Percentiles rank a stretch among this genome's conserved stretches.
phyloP scores from a whole-genome alignment of 2,888 invertebrate genomes.

The Drosophila vallismaia region DNA sequence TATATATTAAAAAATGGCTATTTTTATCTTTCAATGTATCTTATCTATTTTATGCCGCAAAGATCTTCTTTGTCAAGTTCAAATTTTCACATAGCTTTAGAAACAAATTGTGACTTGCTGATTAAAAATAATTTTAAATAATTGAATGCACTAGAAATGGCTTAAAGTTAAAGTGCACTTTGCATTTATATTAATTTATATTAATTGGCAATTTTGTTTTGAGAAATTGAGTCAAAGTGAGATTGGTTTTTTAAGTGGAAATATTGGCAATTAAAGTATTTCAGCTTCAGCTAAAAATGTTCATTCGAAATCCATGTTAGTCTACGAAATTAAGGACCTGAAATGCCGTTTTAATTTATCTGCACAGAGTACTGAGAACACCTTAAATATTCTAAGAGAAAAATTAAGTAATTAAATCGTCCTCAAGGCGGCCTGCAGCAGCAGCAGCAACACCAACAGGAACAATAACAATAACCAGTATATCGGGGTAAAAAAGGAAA shows the following conservation, averaged over 20 bases:
- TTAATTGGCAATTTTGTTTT: not conserved
- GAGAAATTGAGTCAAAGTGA: not conserved
- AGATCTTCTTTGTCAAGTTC: no score
- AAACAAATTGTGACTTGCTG: not conserved
- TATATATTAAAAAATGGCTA: no score
- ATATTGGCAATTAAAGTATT: not conserved
- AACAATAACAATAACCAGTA: not conserved
- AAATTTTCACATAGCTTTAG: not conserved
- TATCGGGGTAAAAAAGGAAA: constrained; percentile 28
- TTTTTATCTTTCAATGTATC: no score
- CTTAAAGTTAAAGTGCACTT: no score
- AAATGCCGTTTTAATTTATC: constrained; percentile 5
- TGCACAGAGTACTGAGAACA: constrained; percentile 9
- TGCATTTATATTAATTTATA: not conserved
- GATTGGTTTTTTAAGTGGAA: not conserved
- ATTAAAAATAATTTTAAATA: not conserved
- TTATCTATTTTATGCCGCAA: no score
- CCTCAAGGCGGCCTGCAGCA: constrained; percentile 26
- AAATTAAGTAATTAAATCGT: constrained; percentile 39
- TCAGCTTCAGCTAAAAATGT: not conserved
- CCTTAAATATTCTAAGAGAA: constrained; percentile 25
- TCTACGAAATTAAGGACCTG: constrained; percentile 3
- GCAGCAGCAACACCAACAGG: constrained; percentile 1
- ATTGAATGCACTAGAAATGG: not conserved
- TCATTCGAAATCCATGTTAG: not conserved